These are phyloP conservation scores for Chromoteleia sp. DNA, from an alignment of 2,888 invertebrate genomes.

Conservation along the genomic window DNA sequence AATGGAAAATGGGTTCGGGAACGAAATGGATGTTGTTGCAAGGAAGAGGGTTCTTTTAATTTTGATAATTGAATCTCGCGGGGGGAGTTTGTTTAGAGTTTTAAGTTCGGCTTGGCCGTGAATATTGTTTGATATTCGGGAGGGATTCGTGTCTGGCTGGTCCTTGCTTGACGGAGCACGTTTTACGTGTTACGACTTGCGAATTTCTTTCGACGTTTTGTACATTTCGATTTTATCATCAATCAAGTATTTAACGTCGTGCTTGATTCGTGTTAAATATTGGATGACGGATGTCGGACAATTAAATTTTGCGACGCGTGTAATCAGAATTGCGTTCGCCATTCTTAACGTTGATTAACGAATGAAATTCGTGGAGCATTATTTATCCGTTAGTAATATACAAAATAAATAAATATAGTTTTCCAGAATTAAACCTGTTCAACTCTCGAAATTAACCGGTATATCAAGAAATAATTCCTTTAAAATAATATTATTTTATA, in stretches of 20 bases:
- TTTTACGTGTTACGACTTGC: background rate
- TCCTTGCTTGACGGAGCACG: background rate
- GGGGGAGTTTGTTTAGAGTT: slow-evolving; percentile 52
- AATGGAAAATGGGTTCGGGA: slow-evolving; percentile 43
- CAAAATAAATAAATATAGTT: background rate
- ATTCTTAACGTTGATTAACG: too few relatives aligned
- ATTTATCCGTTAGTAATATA: too few relatives aligned
- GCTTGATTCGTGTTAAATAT: too few relatives aligned
- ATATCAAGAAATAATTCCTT: background rate
- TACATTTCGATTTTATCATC: background rate
- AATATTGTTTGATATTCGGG: slow-evolving; percentile 9
- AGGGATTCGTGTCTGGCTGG: background rate
- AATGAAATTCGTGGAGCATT: too few relatives aligned
- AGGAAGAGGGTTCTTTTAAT: slow-evolving; percentile 61
- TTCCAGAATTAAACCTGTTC: background rate
- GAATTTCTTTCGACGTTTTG: background rate
- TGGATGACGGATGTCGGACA: too few relatives aligned
- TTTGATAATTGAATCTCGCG: slow-evolving; percentile 58
- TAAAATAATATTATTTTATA: background rate
- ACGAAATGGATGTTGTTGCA: slow-evolving; percentile 17
- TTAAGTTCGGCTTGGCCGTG: background rate
- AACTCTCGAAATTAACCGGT: background rate
- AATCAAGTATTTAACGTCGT: too few relatives aligned
- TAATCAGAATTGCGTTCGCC: too few relatives aligned
- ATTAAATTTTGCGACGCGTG: too few relatives aligned